A percentile compares a stretch with the other conserved stretches of the same genome.
Conservation (phyloP, 2,888 invertebrate genomes). For the Osmoderma eremita region DNA sequence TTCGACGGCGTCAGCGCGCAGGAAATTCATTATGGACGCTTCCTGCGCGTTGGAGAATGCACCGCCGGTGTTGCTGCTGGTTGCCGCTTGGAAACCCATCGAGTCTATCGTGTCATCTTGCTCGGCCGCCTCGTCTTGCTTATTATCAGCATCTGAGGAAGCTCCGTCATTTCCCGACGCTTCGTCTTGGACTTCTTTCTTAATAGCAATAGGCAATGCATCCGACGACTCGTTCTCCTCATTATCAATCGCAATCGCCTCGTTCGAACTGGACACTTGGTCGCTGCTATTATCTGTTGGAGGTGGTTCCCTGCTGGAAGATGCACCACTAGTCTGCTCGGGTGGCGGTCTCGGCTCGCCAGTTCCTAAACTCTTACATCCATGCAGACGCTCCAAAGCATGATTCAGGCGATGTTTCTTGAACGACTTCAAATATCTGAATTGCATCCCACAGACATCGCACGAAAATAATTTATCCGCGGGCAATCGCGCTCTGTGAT, state of each 20-base stretch:
- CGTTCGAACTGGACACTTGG: constrained; percentile 63
- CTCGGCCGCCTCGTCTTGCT: constrained; percentile 63
- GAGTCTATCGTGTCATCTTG: constrained; percentile 81
- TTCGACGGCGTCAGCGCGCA: constrained; percentile 71
- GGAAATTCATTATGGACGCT: constrained; percentile 72
- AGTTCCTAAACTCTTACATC: constrained; percentile 53
- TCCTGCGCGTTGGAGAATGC: constrained; percentile 66
- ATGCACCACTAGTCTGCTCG: constrained; percentile 26
- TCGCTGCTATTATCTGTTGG: constrained; percentile 57
- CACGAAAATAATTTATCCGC: constrained; percentile 92
- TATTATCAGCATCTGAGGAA: constrained; percentile 58
- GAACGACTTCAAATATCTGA: constrained; percentile 87
- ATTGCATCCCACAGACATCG: constrained; percentile 93
- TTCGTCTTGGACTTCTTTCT: constrained; percentile 56
- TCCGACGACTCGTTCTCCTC: constrained; percentile 50
- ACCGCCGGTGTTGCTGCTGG: constrained; percentile 63
- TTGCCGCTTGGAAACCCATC: constrained; percentile 64
- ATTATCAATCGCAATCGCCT: constrained; percentile 61
- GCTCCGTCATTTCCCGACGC: constrained; percentile 41
- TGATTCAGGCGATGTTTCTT: constrained; percentile 90
- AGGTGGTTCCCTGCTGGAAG: constrained; percentile 29
- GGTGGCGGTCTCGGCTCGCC: not conserved
- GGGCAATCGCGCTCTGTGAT: constrained; percentile 85
- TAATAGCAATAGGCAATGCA: constrained; percentile 46
- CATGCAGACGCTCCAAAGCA: constrained; percentile 83